Evolutionary conservation across 2,113 vertebrate genomes (phyloP), one percentile per base, ranked within the genome.

Genomic region (Orycteropus afer): DNA sequence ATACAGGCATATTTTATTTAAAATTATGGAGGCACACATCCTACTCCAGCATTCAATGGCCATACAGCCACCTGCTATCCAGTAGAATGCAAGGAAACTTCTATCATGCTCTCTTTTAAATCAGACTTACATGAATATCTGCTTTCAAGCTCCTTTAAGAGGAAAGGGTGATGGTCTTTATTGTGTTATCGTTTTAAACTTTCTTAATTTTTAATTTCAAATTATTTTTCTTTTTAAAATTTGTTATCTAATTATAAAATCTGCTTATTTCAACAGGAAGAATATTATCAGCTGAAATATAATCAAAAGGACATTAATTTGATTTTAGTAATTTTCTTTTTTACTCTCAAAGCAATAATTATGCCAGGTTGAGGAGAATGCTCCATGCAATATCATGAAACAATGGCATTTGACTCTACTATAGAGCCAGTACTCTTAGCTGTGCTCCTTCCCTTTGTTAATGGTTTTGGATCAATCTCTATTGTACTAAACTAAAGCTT

Each of bases 291-390:
- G 3, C 83, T 90, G 47, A 93, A 85, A 18, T 78, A 3, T 22
- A 84, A 84, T 91, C 37, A 93, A 22, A 17, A 79, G 42, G 49
- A 23, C 2, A 69, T 79, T 42, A 74, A 79, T 61, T 90, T 89
- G n/a, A 95, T 86, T 71, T 79, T 29, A 92, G 63, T 57, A 92
- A 81, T n/a, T 87, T 55, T 29, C 12, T 83, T 80, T 80, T 47
- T 76, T 73, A 0, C 25, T 77, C 77, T 78, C 7, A 94, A 74
- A 96, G 42, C 37, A 95, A 71, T 27, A 90, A 27, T 80, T 0
- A 63, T 86, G 32, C 65, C 4, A 83, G 40, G 29, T 11, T 83
- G 89, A 71, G 12, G 67, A n/a, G 47, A 79, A 8, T 5, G 4
- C 1, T 25, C 2, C 29, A 61, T 32, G 45, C 1, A 84, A 86